Evolutionary conservation across 2,888 invertebrate species (phyloP), one percentile per base, ranked within the genome.

Genomic region (Xestia sexstrigata): DNA sequence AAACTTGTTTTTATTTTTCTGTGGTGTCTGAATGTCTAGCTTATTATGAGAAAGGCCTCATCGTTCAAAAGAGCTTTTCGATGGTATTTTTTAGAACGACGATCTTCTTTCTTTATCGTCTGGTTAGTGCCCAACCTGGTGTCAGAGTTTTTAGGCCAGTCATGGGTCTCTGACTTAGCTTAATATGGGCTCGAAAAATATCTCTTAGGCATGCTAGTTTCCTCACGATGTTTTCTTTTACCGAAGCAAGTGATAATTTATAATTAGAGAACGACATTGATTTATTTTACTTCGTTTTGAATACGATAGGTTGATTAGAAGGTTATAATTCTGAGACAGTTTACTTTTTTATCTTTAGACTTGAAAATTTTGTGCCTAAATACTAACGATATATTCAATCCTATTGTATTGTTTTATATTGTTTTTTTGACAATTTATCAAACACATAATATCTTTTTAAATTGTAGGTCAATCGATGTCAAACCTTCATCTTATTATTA

Each of bases 391-490:
- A 15, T 42, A 20, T 26, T 26, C 5, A 70, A 70, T 39, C 13
- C 7, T 20, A n/a, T 15, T 55, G 13, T 1, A 17, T 70, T 39
- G 20, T n/a, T 55, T 55, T n/a, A 52, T 4, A 11, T 52, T 49
- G 20, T n/a, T 30, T 26, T n/a, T 23, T 66, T 23, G 63, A 23
- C 2, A n/a, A 70, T 7, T 26, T 30, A 8, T 30, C n/a, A 45
- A 23, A 30, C 17, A 52, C 23, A n/a, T 9, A 9, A 20, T n/a
- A 49, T 45, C 8, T 30, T 55, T 15, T 6, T 20, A 3, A 55
- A 45, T 62, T 55, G 76, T 65, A 6, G 76, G 42, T 45, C 23
- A 69, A 49, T 42, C 23, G 23, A 45, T 49, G 15, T 23, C 23
- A 35, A 11, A 68, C 9, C 49, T 49, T 5, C 9, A 15, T 20